Evolutionary conservation across 1,140 invertebrate species (phyloP).

Genomic region (Hyposmocoma kahamanoa): DNA sequence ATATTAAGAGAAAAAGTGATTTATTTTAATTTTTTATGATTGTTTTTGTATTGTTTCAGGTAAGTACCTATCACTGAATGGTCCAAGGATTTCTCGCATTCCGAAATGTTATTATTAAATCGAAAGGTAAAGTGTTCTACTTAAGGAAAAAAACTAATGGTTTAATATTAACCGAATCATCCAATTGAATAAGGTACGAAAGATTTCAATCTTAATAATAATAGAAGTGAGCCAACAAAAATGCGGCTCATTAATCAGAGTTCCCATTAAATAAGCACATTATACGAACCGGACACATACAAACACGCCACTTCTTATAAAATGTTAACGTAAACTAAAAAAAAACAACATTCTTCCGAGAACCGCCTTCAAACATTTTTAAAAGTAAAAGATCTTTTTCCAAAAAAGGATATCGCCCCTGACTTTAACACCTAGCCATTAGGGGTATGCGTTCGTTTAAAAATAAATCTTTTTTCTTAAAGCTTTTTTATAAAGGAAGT

Average conservation of each 20-base stretch:
- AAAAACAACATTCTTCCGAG: conserved; percentile 11
- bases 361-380: not conserved
- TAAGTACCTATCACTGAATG: conserved; percentile 10
- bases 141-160: too few species aligned
- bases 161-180: conserved; percentile 31
- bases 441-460: conserved; percentile 26
- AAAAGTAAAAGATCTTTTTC: not conserved
- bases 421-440: conserved; percentile 37
- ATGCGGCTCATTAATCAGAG: conserved; percentile 38
- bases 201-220: not conserved
- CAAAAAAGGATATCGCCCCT: conserved; percentile 15
- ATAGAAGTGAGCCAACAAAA: conserved; percentile 34
- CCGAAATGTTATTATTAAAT: too few species aligned
- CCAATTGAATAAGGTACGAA: conserved; percentile 31
- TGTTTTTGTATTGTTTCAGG: conserved; percentile 11
- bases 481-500: conserved; percentile 43
- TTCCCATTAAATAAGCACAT: not conserved
- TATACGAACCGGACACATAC: too few species aligned
- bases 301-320: conserved; percentile 29
- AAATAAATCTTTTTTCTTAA: too few species aligned
- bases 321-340: conserved; percentile 39
- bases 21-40: not conserved
- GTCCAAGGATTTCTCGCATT: too few species aligned
- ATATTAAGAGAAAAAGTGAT: too few species aligned
- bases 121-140: too few species aligned